Evolutionary conservation across 2,888 invertebrate species (phyloP), one percentile per base, ranked within the genome.

Genomic region (Eurois occulta): DNA sequence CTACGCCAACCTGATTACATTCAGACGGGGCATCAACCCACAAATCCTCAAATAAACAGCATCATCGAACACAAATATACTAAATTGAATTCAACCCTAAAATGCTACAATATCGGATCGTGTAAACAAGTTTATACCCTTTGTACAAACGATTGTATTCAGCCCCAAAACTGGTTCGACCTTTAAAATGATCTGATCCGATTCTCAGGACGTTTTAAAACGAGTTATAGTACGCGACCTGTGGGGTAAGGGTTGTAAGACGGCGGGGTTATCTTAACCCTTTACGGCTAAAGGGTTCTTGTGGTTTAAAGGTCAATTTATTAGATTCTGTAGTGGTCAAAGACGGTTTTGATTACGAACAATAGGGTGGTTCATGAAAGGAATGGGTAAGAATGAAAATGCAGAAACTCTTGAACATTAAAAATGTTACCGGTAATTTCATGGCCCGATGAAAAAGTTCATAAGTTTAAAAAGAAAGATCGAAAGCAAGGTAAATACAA

Each of bases 1-100:
- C 48, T 35, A 7, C 18, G 24, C 28, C 73, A 74, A 32, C 28
- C 35, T 43, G 60, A 81, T 84, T 66, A 75, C 43, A 77, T 32
- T 46, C 52, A 81, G 70, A 78, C 72, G 38, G 74, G 21, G 62
- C 84, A 78, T 75, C 70, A 81, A 75, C 72, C 78, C 87, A 83
- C 74, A 84, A 88, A 87, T 81, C 68, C 43, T 24, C 74, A 72
- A 69, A 86, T 83, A 86, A 86, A 87, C 81, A 82, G 74, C 71
- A 67, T 48, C 79, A 80, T 78, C 67, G 58, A 84, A 82, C 68
- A 83, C 77, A 79, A 87, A 83, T 76, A 84, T 73, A 76, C 71
- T n/a, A 84, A 84, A 88, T 87, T 77, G 80, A 86, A 88, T 86
- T 83, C 78, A 76, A 81, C 78, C 86, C 80, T 75, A 83, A 85